Conservation (phyloP, 1,140 invertebrate genomes). For the Saxidomus purpurata region DNA sequence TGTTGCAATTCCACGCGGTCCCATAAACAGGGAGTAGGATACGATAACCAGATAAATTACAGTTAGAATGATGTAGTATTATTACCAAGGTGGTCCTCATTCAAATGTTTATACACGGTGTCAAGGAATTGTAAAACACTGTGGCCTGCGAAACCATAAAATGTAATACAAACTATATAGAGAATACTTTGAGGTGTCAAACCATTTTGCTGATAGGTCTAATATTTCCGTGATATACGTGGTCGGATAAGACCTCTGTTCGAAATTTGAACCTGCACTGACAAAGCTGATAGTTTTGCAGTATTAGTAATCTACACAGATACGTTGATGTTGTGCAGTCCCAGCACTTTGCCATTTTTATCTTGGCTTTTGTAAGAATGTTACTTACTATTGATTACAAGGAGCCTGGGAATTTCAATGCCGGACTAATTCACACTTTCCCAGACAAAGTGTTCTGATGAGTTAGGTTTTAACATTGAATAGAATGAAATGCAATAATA, state of each 20-base stretch:
- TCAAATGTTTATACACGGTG: slow-evolving; percentile 32
- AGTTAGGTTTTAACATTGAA: too few relatives aligned
- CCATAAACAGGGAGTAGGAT: slow-evolving; percentile 21
- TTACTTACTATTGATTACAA: slow-evolving; percentile 1
- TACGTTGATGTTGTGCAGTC: slow-evolving; percentile 27
- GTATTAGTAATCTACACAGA: slow-evolving; percentile 3
- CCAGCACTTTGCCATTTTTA: slow-evolving; percentile 20
- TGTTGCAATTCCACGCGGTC: slow-evolving; percentile 44
- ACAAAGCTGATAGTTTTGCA: not conserved
- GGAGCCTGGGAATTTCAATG: not conserved
- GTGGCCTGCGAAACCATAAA: slow-evolving; percentile 47
- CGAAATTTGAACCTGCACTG: slow-evolving; percentile 8
- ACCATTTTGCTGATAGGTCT: slow-evolving; percentile 24
- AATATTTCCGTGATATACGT: not conserved
- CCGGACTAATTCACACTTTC: not conserved
- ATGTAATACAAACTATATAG: slow-evolving; percentile 50
- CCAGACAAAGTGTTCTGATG: not conserved
- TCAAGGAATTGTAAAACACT: slow-evolving; percentile 42
- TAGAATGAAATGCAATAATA: too few relatives aligned
- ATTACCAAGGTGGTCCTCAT: slow-evolving; percentile 50
- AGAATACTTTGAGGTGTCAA: slow-evolving; percentile 41
- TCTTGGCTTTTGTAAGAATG: slow-evolving; percentile 1
- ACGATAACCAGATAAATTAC: slow-evolving; percentile 32
- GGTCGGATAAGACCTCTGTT: not conserved
- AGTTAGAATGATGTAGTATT: slow-evolving; percentile 56